Percentiles rank a stretch among this genome's conserved stretches.
These are phyloP conservation scores for Polyommatus iphigenia DNA, from an alignment of 2,888 invertebrate species.

Conservation along the genomic window DNA sequence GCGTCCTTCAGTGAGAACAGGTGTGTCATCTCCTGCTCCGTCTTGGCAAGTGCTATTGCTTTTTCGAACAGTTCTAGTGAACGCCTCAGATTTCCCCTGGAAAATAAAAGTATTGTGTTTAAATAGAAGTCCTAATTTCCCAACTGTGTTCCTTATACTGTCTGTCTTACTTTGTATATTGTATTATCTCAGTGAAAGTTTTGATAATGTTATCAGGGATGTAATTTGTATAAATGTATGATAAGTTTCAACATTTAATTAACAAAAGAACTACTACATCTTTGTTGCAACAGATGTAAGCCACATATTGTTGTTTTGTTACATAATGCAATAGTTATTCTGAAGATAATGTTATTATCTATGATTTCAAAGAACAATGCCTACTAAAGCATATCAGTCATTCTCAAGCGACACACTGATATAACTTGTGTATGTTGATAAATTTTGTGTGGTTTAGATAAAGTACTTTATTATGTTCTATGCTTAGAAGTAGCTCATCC, in stretches of 20 bases:
- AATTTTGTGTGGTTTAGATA: conserved; percentile 20
- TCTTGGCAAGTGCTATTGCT: conserved; percentile 91
- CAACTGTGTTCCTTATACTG: neutral
- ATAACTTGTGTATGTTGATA: conserved; percentile 7
- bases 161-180: neutral
- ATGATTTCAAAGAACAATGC: conserved; percentile 27
- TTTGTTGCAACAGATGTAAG: neutral
- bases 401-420: conserved; percentile 21
- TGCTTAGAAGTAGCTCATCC: neutral
- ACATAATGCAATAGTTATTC: conserved; percentile 22
- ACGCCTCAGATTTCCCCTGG: conserved; percentile 89
- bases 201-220: neutral
- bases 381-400: neutral
- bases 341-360: conserved; percentile 3
- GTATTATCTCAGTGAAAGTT: neutral
- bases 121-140: neutral
- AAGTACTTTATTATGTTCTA: conserved; percentile 1
- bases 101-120: conserved; percentile 45
- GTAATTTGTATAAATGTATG: neutral
- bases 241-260: neutral
- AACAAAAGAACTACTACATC: neutral
- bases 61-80: conserved; percentile 94
- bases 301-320: conserved; percentile 17
- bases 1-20: conserved; percentile 94
- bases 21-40: conserved; percentile 94